Evolutionary conservation across 2,113 vertebrate species (phyloP).

Genomic region (Sinocyclocheilus anshuiensis): DNA sequence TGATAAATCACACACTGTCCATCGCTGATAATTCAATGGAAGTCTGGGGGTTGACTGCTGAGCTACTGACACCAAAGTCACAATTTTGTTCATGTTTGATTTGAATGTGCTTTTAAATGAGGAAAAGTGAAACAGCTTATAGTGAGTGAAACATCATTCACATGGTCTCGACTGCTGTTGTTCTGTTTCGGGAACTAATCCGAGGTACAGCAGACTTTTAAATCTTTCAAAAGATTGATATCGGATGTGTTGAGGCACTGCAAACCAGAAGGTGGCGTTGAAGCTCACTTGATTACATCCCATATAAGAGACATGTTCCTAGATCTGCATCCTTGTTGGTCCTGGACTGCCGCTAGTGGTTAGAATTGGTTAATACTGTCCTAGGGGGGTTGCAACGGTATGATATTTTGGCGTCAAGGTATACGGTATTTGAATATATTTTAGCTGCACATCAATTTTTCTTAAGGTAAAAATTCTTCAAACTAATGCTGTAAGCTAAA

Average conservation of each 20-base stretch:
- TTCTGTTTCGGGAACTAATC: background rate
- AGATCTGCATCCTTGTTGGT: background rate
- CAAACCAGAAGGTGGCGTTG: background rate
- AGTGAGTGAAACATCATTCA: background rate
- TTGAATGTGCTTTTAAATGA: background rate
- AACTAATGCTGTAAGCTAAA: background rate
- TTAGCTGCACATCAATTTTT: background rate
- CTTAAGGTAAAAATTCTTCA: background rate
- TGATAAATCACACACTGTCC: background rate
- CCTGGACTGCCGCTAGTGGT: background rate
- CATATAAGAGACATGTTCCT: background rate
- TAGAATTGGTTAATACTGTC: background rate
- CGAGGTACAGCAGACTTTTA: background rate
- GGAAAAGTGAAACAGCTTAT: slow-evolving; percentile 18
- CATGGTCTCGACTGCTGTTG: background rate
- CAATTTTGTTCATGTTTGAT: background rate
- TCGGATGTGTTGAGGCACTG: background rate
- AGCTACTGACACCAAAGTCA: background rate
- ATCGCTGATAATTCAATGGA: background rate
- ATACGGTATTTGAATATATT: background rate
- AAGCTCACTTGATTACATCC: background rate
- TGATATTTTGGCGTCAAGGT: background rate
- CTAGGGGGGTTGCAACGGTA: background rate
- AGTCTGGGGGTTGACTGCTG: background rate
- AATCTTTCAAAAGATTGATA: too few species aligned